Evolutionary conservation across 1,140 invertebrate species (phyloP), one percentile per base, ranked within the genome.

Genomic region (Triops cancriformis): DNA sequence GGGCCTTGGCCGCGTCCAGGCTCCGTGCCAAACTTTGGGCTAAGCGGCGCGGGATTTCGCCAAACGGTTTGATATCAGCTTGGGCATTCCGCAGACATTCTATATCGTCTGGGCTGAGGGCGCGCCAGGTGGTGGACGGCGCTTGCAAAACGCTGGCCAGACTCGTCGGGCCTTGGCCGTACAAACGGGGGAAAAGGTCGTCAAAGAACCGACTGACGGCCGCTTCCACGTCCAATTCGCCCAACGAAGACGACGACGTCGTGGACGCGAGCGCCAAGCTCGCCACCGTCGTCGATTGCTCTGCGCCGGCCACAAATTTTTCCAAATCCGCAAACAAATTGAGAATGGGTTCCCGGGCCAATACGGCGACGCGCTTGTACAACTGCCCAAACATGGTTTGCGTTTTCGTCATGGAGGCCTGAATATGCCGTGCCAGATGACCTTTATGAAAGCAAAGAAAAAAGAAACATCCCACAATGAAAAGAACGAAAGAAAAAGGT

Each of bases 161-260:
- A 37, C 78, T 80, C 18, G 87, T 87, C 9, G 92, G 85, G 1
- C 87, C 87, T 79, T 90, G 89, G 82, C 93, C 91, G 82, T 94
- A 95, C 23, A 93, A 92, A 23, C 93, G 86, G 0, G 93, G 92
- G 83, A 95, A 96, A 1, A 97, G 85, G 23, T 90, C 87, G n/a
- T 89, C 87, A 85, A 96, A 97, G 86, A 96, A 95, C 26, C 87
- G 87, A 41, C 87, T 85, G 4, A 94, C 89, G 9, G 89, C 89
- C n/a, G 87, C 85, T 81, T 89, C 87, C 5, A 90, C 81, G 51
- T 87, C 86, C 14, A 85, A 81, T 27, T 85, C 51, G 18, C 51
- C 51, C 51, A 23, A 64, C 14, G 51, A 23, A 81, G 26, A 85
- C 81, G 42, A 81, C n/a, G 51, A 83, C 77, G 79, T 81, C 76